These are phyloP conservation scores for Pristionchus maxplancki DNA, from an alignment of 2,888 invertebrate genomes.

Conservation along the genomic window DNA sequence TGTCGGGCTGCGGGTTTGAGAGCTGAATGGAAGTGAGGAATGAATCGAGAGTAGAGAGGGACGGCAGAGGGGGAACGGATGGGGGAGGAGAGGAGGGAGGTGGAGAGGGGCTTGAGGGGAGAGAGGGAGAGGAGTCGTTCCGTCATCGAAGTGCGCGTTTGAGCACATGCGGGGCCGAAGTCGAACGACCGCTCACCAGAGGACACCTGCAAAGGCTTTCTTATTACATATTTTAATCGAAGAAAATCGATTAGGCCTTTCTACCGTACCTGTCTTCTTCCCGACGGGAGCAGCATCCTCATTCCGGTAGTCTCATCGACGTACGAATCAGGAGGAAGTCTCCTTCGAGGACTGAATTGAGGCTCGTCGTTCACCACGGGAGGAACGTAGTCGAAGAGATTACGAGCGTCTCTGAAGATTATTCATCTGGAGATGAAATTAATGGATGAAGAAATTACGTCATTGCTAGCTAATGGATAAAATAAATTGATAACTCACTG, in stretches of 20 bases:
- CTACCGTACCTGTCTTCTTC: constrained; percentile 50
- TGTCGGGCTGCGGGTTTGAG: constrained; percentile 25
- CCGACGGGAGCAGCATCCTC: constrained; percentile 29
- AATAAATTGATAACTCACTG: constrained; percentile 7
- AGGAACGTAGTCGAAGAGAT: constrained; percentile 11
- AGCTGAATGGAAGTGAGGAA: constrained; percentile 44
- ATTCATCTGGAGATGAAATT: not conserved
- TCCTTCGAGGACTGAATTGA: not conserved
- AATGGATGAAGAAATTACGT: not conserved
- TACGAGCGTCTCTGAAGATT: constrained; percentile 19
- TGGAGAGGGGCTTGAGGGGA: not conserved
- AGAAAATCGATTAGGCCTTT: not conserved
- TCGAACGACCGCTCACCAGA: constrained; percentile 48
- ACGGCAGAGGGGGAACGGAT: constrained; percentile 22
- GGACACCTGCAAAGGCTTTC: not conserved
- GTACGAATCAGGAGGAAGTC: constrained; percentile 29
- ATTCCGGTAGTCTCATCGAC: constrained; percentile 16
- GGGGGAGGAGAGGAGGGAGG: not conserved
- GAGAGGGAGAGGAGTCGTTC: constrained; percentile 6
- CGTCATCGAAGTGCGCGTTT: not conserved
- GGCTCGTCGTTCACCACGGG: not conserved
- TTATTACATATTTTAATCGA: not conserved
- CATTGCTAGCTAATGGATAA: not conserved
- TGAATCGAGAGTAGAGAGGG: constrained; percentile 48
- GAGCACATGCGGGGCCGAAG: constrained; percentile 2